Percentiles rank a stretch among this genome's conserved stretches.
Conservation (phyloP, 2,888 invertebrate genomes). For the Magallana nippona region DNA sequence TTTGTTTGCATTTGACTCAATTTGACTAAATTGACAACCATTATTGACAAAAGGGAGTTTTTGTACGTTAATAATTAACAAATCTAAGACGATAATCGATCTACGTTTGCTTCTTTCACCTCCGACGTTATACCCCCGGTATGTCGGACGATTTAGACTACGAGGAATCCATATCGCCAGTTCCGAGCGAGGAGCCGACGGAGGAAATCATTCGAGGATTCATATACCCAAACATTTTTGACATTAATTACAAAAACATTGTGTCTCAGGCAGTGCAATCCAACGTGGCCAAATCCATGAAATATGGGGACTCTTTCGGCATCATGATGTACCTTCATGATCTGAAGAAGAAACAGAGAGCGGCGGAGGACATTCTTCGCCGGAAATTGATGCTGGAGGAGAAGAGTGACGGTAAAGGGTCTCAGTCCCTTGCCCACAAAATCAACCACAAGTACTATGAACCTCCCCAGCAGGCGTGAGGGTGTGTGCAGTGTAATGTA, state of each 20-base stretch:
- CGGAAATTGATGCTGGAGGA: conserved; percentile 41
- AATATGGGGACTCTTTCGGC: conserved; percentile 37
- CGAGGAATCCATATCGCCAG: not conserved
- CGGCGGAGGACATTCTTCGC: conserved; percentile 39
- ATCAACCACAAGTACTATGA: conserved; percentile 43
- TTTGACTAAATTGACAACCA: conserved; percentile 3
- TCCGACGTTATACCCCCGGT: no score
- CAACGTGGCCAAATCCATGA: conserved; percentile 41
- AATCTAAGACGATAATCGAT: not conserved
- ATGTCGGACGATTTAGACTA: conserved; percentile 34
- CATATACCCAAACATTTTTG: conserved; percentile 40
- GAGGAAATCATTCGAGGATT: conserved; percentile 38
- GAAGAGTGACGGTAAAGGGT: conserved; percentile 3
- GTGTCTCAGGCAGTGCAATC: conserved; percentile 36
- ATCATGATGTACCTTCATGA: conserved; percentile 44
- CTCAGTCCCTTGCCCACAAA: conserved; percentile 36
- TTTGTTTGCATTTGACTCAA: conserved; percentile 19
- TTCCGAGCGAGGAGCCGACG: conserved; percentile 21
- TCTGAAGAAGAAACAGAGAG: conserved; percentile 38
- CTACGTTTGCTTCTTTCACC: not conserved
- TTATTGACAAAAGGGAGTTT: not conserved
- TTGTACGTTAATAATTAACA: not conserved
- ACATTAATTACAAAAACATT: conserved; percentile 31
- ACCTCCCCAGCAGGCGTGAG: conserved; percentile 1
- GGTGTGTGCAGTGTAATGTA: not conserved